Conservation (phyloP, 2,888 invertebrate species). For the Noctua janthina region DNA sequence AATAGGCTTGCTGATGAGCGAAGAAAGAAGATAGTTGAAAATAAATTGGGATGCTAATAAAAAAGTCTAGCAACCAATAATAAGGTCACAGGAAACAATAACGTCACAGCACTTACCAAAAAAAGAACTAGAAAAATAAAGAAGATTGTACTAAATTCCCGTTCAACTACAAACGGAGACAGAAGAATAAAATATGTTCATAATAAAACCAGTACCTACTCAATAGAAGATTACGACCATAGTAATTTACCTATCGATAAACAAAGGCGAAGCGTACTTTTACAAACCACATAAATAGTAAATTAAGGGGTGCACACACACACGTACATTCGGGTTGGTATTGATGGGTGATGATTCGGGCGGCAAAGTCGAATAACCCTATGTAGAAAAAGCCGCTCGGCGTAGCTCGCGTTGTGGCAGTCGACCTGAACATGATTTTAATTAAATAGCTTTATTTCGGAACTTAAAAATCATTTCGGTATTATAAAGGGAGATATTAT, state of each 20-base stretch:
- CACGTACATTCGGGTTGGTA: not conserved
- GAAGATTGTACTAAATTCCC: not conserved
- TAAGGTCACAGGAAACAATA: not conserved
- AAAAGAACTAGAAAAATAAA: not conserved
- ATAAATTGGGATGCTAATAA: not conserved
- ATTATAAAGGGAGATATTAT: not conserved
- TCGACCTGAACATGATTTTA: not conserved
- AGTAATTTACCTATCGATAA: conserved; percentile 26
- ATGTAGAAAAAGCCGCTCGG: not conserved
- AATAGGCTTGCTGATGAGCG: not conserved
- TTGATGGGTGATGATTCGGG: not conserved
- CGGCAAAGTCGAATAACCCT: not conserved
- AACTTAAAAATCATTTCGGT: not conserved
- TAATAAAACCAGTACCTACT: conserved; percentile 20
- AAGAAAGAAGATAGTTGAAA: not conserved
- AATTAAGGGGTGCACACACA: not conserved
- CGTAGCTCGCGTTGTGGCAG: not conserved
- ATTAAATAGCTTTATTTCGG: not conserved
- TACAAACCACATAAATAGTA: conserved; percentile 30
- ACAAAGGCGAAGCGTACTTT: conserved; percentile 43
- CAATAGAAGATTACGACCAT: conserved; percentile 13
- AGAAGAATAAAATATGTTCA: conserved; percentile 23
- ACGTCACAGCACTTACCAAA: not conserved
- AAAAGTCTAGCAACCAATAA: not conserved
- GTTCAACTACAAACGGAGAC: conserved; percentile 16